Evolutionary conservation across 2,797 vertebrate species (phyloP).

Genomic region (Clarias fuscus): DNA sequence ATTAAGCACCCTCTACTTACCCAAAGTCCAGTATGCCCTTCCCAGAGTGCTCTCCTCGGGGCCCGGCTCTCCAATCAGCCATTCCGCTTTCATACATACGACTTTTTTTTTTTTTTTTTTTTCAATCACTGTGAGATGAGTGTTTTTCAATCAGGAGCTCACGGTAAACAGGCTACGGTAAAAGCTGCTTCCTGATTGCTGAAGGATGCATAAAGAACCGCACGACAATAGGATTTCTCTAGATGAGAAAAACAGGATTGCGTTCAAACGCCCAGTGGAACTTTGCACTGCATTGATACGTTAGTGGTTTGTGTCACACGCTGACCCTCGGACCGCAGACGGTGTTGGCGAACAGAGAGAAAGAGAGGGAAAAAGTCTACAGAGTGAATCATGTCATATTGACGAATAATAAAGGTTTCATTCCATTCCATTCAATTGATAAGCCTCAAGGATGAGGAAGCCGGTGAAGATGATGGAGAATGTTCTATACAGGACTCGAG

Average conservation of each 20-base stretch:
- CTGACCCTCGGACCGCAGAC: too few species aligned
- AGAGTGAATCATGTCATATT: too few species aligned
- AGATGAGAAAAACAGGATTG: background rate
- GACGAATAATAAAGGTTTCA: background rate
- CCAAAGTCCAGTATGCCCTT: slow-evolving; percentile 53
- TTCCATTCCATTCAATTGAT: background rate
- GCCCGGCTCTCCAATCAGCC: slow-evolving; percentile 52
- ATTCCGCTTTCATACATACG: slow-evolving; percentile 50
- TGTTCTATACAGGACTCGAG: background rate
- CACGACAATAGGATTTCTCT: slow-evolving; percentile 31
- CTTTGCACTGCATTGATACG: background rate
- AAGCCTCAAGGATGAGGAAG: background rate
- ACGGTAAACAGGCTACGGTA: slow-evolving; percentile 53
- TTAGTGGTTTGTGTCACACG: background rate
- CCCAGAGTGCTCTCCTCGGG: slow-evolving; percentile 47
- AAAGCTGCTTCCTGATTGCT: slow-evolving; percentile 56
- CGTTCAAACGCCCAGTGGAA: background rate
- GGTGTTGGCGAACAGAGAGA: background rate
- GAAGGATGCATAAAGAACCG: slow-evolving; percentile 36
- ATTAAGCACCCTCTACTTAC: slow-evolving; percentile 54
- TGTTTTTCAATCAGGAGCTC: slow-evolving; percentile 57
- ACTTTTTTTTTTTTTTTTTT: slow-evolving; percentile 39
- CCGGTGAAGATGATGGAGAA: background rate
- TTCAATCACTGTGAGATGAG: slow-evolving; percentile 55
- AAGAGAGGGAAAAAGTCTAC: background rate